Evolutionary conservation across 2,888 invertebrate species (phyloP).

Genomic region (Pristionchus exspectatus): DNA sequence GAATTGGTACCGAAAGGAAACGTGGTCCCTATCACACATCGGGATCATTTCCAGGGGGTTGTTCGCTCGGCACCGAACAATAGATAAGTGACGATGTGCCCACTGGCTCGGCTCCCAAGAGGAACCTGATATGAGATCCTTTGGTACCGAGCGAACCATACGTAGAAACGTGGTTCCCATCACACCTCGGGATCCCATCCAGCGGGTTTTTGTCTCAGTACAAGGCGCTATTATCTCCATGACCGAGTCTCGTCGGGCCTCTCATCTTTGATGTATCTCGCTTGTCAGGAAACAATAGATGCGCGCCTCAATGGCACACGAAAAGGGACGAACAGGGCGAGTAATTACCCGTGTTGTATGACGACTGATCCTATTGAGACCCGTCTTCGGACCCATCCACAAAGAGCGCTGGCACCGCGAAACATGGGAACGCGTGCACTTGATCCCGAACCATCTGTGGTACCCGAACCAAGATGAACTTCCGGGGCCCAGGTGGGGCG

Average conservation of each 20-base stretch:
- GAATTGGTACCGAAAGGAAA: not conserved
- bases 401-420: not conserved
- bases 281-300: constrained; percentile 28
- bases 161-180: not conserved
- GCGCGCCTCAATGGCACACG: not conserved
- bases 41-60: not conserved
- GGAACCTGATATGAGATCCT: not conserved
- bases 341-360: constrained; percentile 43
- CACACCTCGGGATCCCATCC: constrained; percentile 1
- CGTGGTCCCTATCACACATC: not conserved
- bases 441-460: constrained; percentile 16
- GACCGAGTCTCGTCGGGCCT: not conserved
- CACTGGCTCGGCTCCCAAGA: not conserved
- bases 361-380: constrained; percentile 37
- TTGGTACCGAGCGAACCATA: not conserved
- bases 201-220: not conserved
- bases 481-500: constrained; percentile 14
- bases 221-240: constrained; percentile 1
- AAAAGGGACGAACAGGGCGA: not conserved
- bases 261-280: constrained; percentile 23
- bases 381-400: not conserved
- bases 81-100: not conserved
- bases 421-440: not conserved
- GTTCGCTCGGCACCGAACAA: not conserved
- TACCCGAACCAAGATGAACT: constrained; percentile 19